Base-by-base conservation (phyloP, 2,888 invertebrate species). In the Aporophyla lueneburgensis region DNA sequence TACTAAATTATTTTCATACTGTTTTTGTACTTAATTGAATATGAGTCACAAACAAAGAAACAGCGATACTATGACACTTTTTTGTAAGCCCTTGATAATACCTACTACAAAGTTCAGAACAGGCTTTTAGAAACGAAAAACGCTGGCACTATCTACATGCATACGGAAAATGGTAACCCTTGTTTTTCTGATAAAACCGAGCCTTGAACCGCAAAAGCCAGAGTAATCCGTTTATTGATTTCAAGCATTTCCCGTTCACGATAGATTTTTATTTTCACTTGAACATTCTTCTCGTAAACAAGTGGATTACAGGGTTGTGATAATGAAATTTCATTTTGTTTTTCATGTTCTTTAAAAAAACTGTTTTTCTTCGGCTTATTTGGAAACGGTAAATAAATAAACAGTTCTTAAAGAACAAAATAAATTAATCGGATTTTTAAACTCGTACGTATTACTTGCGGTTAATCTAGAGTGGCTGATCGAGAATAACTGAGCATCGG, bases 161-260 rank as follows among this genome's bases (percentile, higher is more conserved):
- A 78, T 53, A 73, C 68, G 49, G 74, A 75, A 84, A 75, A 71
- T 63, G 56, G 71, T 76, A 51, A 24, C 77, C 61, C 74, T 79
- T 87, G 80, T 85, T 84, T 83, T 83, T 61, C 61, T 72, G 76
- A 87, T 85, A 87, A 84, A 87, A 85, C 77, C 71, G 78, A 59
- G 85, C 75, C 76, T 81, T 78, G 83, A 76, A 87, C 85, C 80
- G 71, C 83, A 72, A 72, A 78, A 85, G 74, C 87, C 81, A 65
- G 58, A 76, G 79, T 90, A 89, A 91, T 89, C 90, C 90, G 87
- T 89, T 89, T 90, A 91, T 91, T 90, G 91, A 91, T 90, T 91
- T 87, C 82, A 80, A 86, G 76, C 82, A 83, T 84, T 86, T 74
- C 54, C 61, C 67, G 71, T 68, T 76, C 43, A 16, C 68, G 58